These are phyloP conservation scores for Esox niger DNA, from an alignment of 2,113 vertebrate species.

Conservation along the genomic window DNA sequence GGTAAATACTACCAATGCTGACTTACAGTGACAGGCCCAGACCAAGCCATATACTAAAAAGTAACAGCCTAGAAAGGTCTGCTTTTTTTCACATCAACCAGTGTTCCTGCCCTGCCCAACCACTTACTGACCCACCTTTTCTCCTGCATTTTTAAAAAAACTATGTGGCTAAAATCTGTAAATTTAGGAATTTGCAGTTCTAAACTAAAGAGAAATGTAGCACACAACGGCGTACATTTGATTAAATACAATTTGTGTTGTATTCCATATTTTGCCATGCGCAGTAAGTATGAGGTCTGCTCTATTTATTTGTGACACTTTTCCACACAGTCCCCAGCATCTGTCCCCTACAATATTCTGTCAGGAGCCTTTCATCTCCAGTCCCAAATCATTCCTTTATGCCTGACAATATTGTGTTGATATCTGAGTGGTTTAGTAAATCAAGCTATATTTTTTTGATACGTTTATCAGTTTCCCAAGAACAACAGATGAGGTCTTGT, in stretches of 20 bases:
- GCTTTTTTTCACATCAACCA: slow-evolving; percentile 42
- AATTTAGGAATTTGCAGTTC: no score
- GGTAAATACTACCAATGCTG: slow-evolving; percentile 67
- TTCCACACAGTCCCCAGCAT: no score
- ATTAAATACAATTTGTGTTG: no score
- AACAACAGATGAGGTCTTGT: slow-evolving; percentile 16
- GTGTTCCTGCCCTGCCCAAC: slow-evolving; percentile 32
- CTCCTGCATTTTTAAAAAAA: neutral
- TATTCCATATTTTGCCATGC: no score
- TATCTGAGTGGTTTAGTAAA: neutral
- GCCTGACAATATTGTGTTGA: neutral
- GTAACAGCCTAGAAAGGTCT: slow-evolving; percentile 31
- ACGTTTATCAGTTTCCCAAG: slow-evolving; percentile 14
- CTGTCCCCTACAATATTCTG: no score
- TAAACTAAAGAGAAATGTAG: neutral
- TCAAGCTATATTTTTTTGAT: slow-evolving; percentile 8
- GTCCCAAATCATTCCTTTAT: neutral
- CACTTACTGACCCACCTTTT: slow-evolving; percentile 31
- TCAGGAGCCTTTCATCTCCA: neutral
- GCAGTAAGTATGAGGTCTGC: no score
- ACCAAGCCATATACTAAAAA: slow-evolving; percentile 26
- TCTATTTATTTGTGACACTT: no score
- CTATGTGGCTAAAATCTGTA: slow-evolving; percentile 9
- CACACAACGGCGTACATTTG: no score
- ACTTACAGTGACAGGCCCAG: slow-evolving; percentile 26